These are phyloP conservation scores for Limanda limanda DNA, from an alignment of 2,113 vertebrate genomes.

Conservation along the genomic window DNA sequence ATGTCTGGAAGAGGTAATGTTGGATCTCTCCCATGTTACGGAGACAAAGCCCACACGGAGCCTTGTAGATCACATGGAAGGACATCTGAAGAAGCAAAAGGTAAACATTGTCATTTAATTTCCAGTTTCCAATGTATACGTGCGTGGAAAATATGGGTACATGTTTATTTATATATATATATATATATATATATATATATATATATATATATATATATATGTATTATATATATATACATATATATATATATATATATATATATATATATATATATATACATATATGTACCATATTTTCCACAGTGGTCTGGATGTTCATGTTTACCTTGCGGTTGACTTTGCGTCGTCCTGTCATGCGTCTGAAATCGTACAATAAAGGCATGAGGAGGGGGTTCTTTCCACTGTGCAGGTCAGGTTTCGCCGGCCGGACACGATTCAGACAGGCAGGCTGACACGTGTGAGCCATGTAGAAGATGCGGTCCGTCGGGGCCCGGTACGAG, in stretches of 20 bases:
- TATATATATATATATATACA: no score
- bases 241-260: no score
- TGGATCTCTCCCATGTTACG: conserved; percentile 96
- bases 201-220: no score
- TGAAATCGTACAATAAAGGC: conserved; percentile 94
- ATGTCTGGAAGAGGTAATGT: conserved; percentile 92
- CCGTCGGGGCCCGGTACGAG: conserved; percentile 90
- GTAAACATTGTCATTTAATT: background rate
- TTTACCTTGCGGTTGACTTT: conserved; percentile 92
- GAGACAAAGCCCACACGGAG: conserved; percentile 93
- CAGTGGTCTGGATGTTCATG: background rate
- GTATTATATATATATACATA: no score
- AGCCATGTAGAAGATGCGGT: conserved; percentile 93
- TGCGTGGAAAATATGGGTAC: no score
- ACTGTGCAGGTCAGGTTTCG: conserved; percentile 82
- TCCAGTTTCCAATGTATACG: background rate
- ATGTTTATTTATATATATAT: no score
- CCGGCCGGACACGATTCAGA: conserved; percentile 87
- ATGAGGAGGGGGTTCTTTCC: conserved; percentile 94
- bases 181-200: no score
- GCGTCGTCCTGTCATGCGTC: conserved; percentile 93
- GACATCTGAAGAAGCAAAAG: conserved; percentile 83
- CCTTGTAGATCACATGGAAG: conserved; percentile 97
- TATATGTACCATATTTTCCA: no score
- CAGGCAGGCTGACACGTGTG: conserved; percentile 90